A percentile compares a stretch with the other conserved stretches of the same genome.
These are phyloP conservation scores for Philypnodon macrostomus DNA, from an alignment of 2,797 vertebrate species.

Conservation along the genomic window DNA sequence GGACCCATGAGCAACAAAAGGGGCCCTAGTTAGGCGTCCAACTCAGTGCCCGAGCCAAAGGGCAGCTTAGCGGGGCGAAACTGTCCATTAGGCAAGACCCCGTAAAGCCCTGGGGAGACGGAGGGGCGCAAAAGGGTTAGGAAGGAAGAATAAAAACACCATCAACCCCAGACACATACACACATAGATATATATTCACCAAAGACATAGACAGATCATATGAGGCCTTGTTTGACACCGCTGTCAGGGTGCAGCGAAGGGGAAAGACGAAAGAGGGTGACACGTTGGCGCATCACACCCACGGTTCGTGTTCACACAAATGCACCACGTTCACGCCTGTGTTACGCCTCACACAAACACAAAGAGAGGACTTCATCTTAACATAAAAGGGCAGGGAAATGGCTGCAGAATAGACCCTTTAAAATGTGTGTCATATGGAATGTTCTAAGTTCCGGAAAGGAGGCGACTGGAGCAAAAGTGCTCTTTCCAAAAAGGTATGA, in stretches of 20 bases:
- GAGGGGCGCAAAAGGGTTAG: conserved; percentile 59
- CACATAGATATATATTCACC: conserved; percentile 59
- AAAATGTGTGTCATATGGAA: no score
- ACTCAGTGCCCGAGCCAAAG: conserved; percentile 72
- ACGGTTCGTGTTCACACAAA: conserved; percentile 41
- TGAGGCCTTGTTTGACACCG: conserved; percentile 46
- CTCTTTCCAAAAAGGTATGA: no score
- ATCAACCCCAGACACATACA: conserved; percentile 64
- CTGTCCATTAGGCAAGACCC: conserved; percentile 75
- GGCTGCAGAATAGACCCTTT: no score
- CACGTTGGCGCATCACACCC: conserved; percentile 53
- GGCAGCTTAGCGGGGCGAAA: conserved; percentile 71
- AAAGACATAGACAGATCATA: conserved; percentile 71
- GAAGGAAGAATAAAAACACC: conserved; percentile 64
- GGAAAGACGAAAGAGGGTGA: conserved; percentile 71
- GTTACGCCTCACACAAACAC: conserved; percentile 1
- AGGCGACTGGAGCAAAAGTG: no score
- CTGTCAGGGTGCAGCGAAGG: conserved; percentile 77
- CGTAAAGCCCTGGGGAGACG: conserved; percentile 64
- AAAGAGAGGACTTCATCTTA: background rate
- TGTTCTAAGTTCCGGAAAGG: no score
- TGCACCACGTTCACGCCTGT: conserved; percentile 20
- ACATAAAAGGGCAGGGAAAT: no score
- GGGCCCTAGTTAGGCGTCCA: conserved; percentile 66
- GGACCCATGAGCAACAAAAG: conserved; percentile 76